phyloP scores from a whole-genome alignment of 1,140 invertebrate species.

The Theocolax elegans region DNA sequence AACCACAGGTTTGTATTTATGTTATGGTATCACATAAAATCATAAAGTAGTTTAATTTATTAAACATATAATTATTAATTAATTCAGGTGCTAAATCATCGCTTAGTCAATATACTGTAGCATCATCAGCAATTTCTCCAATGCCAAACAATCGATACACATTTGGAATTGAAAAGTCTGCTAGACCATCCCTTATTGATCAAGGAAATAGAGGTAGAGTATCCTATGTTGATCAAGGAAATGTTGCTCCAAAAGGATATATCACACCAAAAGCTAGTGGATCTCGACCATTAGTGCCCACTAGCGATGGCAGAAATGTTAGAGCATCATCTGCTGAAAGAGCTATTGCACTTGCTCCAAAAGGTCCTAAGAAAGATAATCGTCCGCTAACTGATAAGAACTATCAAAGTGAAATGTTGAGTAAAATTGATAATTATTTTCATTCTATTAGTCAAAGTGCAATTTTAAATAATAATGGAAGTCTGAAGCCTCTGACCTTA shows the following conservation, averaged over 20 bases:
- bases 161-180: conserved; percentile 22
- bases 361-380: conserved; percentile 56
- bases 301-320: conserved; percentile 27
- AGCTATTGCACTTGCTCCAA: conserved; percentile 45
- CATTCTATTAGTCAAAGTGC: conserved; percentile 41
- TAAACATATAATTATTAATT: conserved; percentile 9
- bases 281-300: conserved; percentile 14
- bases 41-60: background rate
- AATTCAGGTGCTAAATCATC: conserved; percentile 33
- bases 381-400: conserved; percentile 57
- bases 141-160: conserved; percentile 35
- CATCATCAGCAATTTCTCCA: conserved; percentile 25
- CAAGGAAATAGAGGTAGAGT: conserved; percentile 10
- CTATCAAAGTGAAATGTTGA: conserved; percentile 55
- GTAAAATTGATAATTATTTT: conserved; percentile 58
- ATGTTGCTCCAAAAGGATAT: conserved; percentile 42
- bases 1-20: conserved; percentile 40
- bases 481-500: conserved; percentile 57
- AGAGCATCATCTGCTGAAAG: conserved; percentile 56
- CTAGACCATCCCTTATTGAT: conserved; percentile 21
- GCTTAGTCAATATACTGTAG: conserved; percentile 23
- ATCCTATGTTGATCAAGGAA: conserved; percentile 24
- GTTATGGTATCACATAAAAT: no score
- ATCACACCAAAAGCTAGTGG: conserved; percentile 36
- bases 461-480: conserved; percentile 56